Conservation (phyloP, 2,888 invertebrate species). For the Malthinus seriepunctatus region DNA sequence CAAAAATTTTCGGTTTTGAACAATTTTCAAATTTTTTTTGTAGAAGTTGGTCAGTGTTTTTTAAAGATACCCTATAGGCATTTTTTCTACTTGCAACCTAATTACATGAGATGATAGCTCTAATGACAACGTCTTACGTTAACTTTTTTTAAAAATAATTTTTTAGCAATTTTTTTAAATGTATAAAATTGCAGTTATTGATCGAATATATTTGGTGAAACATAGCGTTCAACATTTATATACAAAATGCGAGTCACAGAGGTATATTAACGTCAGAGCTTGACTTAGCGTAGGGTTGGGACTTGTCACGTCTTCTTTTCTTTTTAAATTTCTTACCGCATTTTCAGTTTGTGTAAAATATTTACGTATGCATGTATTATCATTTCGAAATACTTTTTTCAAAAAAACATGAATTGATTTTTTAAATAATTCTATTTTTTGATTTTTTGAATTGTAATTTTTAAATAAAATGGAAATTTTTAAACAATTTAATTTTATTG, state of each 20-base stretch:
- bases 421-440: too few relatives aligned
- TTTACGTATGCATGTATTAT: constrained; percentile 21
- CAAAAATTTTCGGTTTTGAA: too few relatives aligned
- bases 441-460: too few relatives aligned
- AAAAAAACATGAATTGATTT: too few relatives aligned
- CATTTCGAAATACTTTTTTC: constrained; percentile 2
- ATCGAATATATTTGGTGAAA: constrained; percentile 21
- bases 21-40: too few relatives aligned
- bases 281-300: constrained; percentile 21
- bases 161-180: background rate
- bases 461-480: too few relatives aligned
- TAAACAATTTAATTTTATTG: too few relatives aligned
- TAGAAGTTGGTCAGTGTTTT: too few relatives aligned
- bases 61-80: too few relatives aligned
- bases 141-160: background rate
- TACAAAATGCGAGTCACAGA: constrained; percentile 26
- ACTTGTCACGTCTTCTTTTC: constrained; percentile 26
- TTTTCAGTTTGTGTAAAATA: constrained; percentile 22
- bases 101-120: too few relatives aligned
- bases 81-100: too few relatives aligned
- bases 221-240: constrained; percentile 23
- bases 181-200: constrained; percentile 9
- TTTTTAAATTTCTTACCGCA: constrained; percentile 23
- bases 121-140: too few relatives aligned
- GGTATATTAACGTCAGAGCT: constrained; percentile 25